Conservation (phyloP, 2,113 vertebrate genomes). For the Eurystomus gularis region DNA sequence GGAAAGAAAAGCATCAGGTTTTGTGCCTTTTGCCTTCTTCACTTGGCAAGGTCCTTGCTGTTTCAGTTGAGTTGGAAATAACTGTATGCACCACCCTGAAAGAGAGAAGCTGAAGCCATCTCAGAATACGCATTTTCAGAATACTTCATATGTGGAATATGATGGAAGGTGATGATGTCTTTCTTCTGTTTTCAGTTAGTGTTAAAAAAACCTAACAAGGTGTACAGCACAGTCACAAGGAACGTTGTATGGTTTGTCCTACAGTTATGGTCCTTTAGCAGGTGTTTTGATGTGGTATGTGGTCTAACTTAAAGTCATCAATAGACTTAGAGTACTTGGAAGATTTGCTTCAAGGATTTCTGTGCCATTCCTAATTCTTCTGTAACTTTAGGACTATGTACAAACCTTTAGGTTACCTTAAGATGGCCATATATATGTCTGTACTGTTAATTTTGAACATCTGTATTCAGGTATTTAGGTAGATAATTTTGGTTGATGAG, state of each 20-base stretch:
- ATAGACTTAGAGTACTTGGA: background rate
- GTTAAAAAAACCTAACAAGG: background rate
- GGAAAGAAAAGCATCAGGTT: background rate
- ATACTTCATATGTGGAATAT: background rate
- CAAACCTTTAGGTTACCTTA: background rate
- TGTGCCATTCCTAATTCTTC: background rate
- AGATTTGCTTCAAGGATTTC: background rate
- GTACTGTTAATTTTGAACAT: background rate
- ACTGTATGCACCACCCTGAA: background rate
- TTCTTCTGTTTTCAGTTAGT: background rate
- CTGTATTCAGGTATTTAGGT: conserved; percentile 27
- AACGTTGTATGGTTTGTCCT: accelerated
- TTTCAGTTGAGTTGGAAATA: background rate
- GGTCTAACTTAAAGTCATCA: background rate
- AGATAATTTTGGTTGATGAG: conserved; percentile 21
- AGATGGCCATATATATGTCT: background rate
- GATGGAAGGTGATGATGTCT: background rate
- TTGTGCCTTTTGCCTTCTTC: background rate
- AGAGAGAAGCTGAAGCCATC: background rate
- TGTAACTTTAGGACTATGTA: background rate
- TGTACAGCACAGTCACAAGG: background rate
- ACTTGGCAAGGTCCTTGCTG: no score
- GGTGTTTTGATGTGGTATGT: accelerated
- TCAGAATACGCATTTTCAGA: background rate
- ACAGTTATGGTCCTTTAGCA: background rate